Evolutionary conservation across 1,140 invertebrate species (phyloP), one percentile per base, ranked within the genome.

Genomic region (Camponotus pennsylvanicus): DNA sequence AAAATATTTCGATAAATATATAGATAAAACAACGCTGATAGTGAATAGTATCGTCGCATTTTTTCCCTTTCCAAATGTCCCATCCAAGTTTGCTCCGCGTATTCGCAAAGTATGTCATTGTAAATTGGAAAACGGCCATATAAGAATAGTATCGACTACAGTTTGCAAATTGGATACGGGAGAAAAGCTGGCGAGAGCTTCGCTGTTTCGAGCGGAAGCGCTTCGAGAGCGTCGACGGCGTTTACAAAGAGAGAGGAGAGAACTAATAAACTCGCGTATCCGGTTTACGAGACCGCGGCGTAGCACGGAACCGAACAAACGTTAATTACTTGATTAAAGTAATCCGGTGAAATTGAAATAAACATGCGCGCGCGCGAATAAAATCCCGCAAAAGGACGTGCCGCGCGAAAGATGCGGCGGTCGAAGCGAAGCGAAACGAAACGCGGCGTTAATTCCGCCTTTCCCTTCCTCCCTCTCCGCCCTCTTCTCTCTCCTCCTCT

Each of bases 281-380:
- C 57, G 79, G 66, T 73, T 73, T 75, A 61, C 79, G 55, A 70
- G 55, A 40, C 40, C 55, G 79, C 37, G 66, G 27, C 49, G 49
- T 37, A 3, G 69, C 27, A 6, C 42, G 67, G 49, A 75, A 75
- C 55, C 79, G 69, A 83, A 83, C 69, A 83, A 83, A 83, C 79
- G 79, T 75, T 83, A 83, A 83, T 83, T 83, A 83, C 79, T 83
- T 83, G 55, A 83, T 83, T 83, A 83, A 83, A 83, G 79, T 83
- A 83, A 83, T 83, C 69, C 79, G 32, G 1, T 70, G 42, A 83
- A 59, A 83, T 83, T 83, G 69, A 83, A 69, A 83, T 83, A 83
- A 83, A 83, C 69, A 83, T 40, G 79, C 27, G 77, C 45, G 69
- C 13, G 66, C 79, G 69, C 67, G 40, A 83, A 57, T 57, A 49